Percentiles rank a stretch among this genome's conserved stretches.
These are phyloP conservation scores for Pygathrix nemaeus DNA, from an alignment of 2,113 vertebrate genomes.

Conservation along the genomic window DNA sequence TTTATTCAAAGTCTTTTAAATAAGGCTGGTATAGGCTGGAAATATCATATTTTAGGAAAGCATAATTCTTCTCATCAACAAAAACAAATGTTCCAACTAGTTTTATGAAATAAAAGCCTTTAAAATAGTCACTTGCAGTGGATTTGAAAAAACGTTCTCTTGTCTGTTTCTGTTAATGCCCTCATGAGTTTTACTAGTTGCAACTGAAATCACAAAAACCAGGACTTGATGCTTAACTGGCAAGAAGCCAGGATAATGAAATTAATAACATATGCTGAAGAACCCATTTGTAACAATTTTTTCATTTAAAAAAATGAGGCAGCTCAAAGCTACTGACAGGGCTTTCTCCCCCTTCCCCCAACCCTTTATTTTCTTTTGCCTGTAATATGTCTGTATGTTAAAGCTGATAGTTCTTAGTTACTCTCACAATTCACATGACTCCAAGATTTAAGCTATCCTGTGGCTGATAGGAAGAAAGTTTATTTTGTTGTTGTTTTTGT, in stretches of 20 bases:
- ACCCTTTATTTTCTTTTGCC: constrained; percentile 42
- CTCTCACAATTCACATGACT: constrained; percentile 79
- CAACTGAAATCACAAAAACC: constrained; percentile 87
- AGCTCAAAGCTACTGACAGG: constrained; percentile 86
- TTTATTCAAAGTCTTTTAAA: constrained; percentile 76
- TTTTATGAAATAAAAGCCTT: constrained; percentile 78
- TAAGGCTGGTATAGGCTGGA: constrained; percentile 68
- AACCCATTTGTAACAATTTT: constrained; percentile 89
- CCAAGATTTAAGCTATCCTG: constrained; percentile 70
- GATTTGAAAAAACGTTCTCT: constrained; percentile 69
- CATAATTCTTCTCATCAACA: constrained; percentile 76
- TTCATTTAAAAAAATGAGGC: constrained; percentile 82
- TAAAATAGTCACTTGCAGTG: constrained; percentile 81
- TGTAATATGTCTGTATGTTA: constrained; percentile 65
- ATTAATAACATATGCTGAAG: constrained; percentile 91
- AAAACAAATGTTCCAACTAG: constrained; percentile 51
- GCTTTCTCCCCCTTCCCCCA: constrained; percentile 77
- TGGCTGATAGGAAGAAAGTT: constrained; percentile 70
- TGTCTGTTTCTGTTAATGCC: constrained; percentile 88
- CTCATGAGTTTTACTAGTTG: constrained; percentile 88
- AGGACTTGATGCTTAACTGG: constrained; percentile 86
- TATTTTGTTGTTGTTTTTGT: constrained; percentile 18
- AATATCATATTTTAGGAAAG: constrained; percentile 77
- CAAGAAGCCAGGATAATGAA: constrained; percentile 85
- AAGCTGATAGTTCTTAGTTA: constrained; percentile 71